A percentile compares a stretch with the other conserved stretches of the same genome.
These are phyloP conservation scores for Drosophila navojoa DNA, from an alignment of 1,140 invertebrate genomes.

Conservation along the genomic window DNA sequence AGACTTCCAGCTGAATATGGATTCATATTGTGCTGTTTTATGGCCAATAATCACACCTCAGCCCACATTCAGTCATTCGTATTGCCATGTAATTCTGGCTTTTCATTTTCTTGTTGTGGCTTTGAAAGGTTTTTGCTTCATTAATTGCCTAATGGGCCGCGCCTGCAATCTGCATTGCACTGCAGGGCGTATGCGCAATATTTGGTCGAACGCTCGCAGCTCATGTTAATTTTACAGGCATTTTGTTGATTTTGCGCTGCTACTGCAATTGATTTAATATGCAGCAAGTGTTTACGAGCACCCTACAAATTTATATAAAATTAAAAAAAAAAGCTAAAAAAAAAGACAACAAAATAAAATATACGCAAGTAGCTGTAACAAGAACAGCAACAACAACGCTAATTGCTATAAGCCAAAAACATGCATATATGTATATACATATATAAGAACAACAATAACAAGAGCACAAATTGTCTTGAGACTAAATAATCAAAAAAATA, in stretches of 20 bases:
- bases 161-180: constrained; percentile 43
- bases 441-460: constrained; percentile 16
- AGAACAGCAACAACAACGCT: constrained; percentile 63
- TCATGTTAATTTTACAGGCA: constrained; percentile 20
- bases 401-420: constrained; percentile 73
- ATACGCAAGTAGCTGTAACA: constrained; percentile 35
- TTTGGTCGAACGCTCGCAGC: constrained; percentile 14
- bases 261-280: constrained; percentile 24
- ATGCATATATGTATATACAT: constrained; percentile 43
- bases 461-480: constrained; percentile 31
- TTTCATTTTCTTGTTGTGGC: constrained; percentile 6
- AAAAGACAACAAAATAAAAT: not conserved
- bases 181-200: constrained; percentile 53
- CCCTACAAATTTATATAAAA: constrained; percentile 31
- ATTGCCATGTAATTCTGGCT: constrained; percentile 31
- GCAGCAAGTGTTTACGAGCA: constrained; percentile 26
- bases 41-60: constrained; percentile 35
- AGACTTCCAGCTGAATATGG: not conserved
- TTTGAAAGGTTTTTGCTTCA: constrained; percentile 60
- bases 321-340: constrained; percentile 7
- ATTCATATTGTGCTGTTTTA: constrained; percentile 4
- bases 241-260: constrained; percentile 7
- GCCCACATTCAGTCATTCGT: constrained; percentile 19
- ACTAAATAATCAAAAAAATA: constrained; percentile 74
- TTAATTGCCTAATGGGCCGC: constrained; percentile 78